Percentiles rank a stretch among this genome's conserved stretches.
phyloP scores from a whole-genome alignment of 2,888 invertebrate species.

The Xanthorhoe spadicearia region DNA sequence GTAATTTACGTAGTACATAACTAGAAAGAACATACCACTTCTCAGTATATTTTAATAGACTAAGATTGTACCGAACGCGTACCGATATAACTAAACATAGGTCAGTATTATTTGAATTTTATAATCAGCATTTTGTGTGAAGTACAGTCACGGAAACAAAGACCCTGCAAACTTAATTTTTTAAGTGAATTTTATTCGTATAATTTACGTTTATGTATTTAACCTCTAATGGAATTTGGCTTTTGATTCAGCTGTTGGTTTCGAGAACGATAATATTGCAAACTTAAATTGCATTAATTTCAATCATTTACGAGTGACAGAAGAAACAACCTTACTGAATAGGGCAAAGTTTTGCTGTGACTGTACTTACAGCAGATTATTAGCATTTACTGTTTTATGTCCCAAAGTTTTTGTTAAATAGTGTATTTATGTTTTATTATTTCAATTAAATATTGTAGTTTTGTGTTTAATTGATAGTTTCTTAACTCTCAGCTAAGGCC shows the following conservation, averaged over 20 bases:
- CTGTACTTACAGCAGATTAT: not conserved
- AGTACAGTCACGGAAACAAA: not conserved
- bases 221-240: not conserved
- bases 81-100: not conserved
- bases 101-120: slow-evolving; percentile 18
- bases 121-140: slow-evolving; percentile 1
- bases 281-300: too few species aligned
- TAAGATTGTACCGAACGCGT: too few species aligned
- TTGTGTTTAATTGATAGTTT: too few species aligned
- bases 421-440: too few species aligned
- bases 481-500: too few species aligned
- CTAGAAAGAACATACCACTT: too few species aligned
- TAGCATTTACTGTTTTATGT: slow-evolving; percentile 6
- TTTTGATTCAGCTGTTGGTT: too few species aligned
- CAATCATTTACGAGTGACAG: too few species aligned
- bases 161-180: not conserved
- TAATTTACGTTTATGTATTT: not conserved
- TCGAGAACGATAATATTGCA: too few species aligned
- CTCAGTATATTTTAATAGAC: too few species aligned
- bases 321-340: too few species aligned
- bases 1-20: not conserved
- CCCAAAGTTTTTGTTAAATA: not conserved
- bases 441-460: too few species aligned
- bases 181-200: not conserved
- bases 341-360: not conserved